Base-by-base conservation (phyloP, 1,140 invertebrate genomes). In the Ceratosolen fusciceps region DNA sequence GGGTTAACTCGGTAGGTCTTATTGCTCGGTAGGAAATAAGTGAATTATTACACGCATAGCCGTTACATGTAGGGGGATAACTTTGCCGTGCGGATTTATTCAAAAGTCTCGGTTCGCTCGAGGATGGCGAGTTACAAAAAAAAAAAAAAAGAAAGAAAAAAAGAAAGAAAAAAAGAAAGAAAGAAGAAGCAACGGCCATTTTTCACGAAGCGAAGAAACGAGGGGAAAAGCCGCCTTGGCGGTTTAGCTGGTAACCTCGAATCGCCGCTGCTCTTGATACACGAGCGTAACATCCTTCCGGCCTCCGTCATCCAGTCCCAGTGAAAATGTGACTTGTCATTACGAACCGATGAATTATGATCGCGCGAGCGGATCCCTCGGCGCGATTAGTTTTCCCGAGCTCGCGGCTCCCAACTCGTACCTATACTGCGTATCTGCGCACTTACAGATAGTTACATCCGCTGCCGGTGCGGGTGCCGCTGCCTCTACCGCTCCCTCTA, bases 371-470 rank as follows among this genome's bases (percentile, higher is more conserved):
- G 73, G 77, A 79, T 79, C 68, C 71, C 68, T 79, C 52, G 62
- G 62, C 58, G 67, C 77, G 62, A 74, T 79, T 79, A 74, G 60
- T 74, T 79, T 74, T 74, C 71, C 72, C 2, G 58, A 14, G 29
- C 43, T n/a, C 14, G 16, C 52, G 16, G 67, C 21, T 47, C 56
- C 39, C 12, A 43, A 43, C 12, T 5, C 39, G 12, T 43, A 52
- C 3, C 5, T 19, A 52, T 52, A 52, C 14, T 52, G 49, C 21
- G 49, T 43, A 12, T 43, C 5, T 43, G 39, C 12, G 70, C n/a
- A 43, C 47, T 19, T 74, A 49, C 62, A 79, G 21, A 19, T n/a
- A n/a, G n/a, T n/a, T n/a, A n/a, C n/a, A n/a, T n/a, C n/a, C n/a
- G n/a, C n/a, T n/a, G n/a, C n/a, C n/a, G n/a, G n/a, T n/a, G n/a